Conservation (phyloP, 2,888 invertebrate species). For the Drosophila ezoana region DNA sequence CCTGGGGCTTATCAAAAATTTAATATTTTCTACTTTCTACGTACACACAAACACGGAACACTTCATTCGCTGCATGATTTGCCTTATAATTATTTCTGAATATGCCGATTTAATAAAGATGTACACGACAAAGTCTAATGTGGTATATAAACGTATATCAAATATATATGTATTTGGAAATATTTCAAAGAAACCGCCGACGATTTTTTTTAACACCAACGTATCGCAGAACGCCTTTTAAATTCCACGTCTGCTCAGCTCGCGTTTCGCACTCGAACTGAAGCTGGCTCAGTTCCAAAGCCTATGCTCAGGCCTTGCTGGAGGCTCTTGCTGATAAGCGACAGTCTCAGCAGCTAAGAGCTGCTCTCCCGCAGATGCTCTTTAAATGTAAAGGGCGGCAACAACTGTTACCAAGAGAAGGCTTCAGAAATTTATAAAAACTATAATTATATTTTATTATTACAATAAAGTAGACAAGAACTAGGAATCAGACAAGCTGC, state of each 20-base stretch:
- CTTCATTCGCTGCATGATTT: conserved; percentile 76
- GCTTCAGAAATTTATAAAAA: conserved; percentile 24
- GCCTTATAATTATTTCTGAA: conserved; percentile 16
- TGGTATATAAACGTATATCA: conserved; percentile 20
- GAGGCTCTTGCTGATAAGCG: conserved; percentile 68
- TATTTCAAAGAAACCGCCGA: conserved; percentile 48
- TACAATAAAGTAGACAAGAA: conserved; percentile 50
- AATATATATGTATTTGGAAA: conserved; percentile 37
- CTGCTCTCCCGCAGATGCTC: neutral
- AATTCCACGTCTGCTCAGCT: conserved; percentile 65
- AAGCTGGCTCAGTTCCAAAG: conserved; percentile 48
- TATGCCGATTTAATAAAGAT: conserved; percentile 25
- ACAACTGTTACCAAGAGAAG: neutral
- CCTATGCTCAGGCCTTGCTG: conserved; percentile 65
- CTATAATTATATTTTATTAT: conserved; percentile 47
- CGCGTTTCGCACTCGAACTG: conserved; percentile 77
- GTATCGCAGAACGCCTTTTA: conserved; percentile 26
- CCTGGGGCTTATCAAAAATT: conserved; percentile 68
- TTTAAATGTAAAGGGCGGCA: conserved; percentile 26
- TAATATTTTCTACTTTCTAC: conserved; percentile 69
- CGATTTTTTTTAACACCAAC: conserved; percentile 52
- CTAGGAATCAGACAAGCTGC: conserved; percentile 48
- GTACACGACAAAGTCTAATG: conserved; percentile 19
- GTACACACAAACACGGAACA: conserved; percentile 84
- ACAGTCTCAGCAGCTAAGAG: conserved; percentile 7